phyloP scores from a whole-genome alignment of 2,113 vertebrate species.

The Thryonomys swinderianus region DNA sequence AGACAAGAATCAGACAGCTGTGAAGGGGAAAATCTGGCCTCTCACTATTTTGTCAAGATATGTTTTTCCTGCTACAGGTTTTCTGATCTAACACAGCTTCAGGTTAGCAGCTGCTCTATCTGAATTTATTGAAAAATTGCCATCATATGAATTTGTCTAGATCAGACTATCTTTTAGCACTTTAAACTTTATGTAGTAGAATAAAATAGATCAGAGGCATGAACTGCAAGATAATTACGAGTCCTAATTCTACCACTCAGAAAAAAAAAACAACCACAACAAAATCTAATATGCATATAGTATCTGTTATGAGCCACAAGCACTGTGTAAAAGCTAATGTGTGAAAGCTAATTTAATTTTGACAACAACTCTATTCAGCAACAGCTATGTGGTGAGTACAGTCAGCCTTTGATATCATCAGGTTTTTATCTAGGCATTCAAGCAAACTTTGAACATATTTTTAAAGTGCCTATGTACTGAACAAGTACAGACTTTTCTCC shows the following conservation, averaged over 20 bases:
- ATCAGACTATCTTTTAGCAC: background rate
- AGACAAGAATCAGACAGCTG: background rate
- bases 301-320: background rate
- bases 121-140: background rate
- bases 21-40: background rate
- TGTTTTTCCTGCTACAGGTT: background rate
- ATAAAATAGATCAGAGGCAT: constrained; percentile 38
- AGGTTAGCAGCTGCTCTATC: background rate
- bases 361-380: background rate
- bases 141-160: background rate
- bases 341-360: background rate
- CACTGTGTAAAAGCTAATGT: background rate
- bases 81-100: background rate
- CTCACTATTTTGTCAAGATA: background rate
- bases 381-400: background rate
- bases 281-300: background rate
- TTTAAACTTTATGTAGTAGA: constrained; percentile 32
- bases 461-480: background rate
- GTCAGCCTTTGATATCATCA: background rate
- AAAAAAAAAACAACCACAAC: background rate
- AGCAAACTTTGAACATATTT: background rate
- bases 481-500: background rate
- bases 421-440: background rate
- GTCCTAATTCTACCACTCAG: background rate
- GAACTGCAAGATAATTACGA: background rate